Percentiles rank a stretch among this genome's conserved stretches.
These are phyloP conservation scores for Torymus tubicola DNA, from an alignment of 2,888 invertebrate genomes.

Conservation along the genomic window DNA sequence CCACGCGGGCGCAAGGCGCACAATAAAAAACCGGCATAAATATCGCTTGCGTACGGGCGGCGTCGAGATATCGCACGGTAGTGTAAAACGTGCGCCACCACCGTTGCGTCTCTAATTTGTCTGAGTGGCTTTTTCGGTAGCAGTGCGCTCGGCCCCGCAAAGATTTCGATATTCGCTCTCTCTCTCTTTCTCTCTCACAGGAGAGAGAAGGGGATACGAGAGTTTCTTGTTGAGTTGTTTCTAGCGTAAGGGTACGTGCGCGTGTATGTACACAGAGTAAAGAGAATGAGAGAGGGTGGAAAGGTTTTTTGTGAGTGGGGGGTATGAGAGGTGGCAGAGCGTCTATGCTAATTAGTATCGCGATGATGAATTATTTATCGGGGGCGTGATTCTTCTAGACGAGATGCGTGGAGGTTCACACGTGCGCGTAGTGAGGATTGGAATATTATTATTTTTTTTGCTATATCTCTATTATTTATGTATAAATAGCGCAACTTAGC, in stretches of 20 bases:
- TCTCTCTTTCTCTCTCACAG: no score
- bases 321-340: no score
- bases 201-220: not conserved
- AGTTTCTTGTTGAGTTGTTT: constrained; percentile 39
- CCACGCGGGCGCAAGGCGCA: constrained; percentile 68
- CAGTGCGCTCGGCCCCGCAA: constrained; percentile 55
- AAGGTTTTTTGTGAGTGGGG: no score
- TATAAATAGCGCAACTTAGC: no score
- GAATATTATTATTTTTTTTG: no score
- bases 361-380: constrained; percentile 51
- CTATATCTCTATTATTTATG: no score
- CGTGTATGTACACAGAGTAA: no score
- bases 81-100: constrained; percentile 47
- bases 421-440: no score
- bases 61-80: constrained; percentile 36
- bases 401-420: no score
- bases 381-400: no score
- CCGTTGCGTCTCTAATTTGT: constrained; percentile 70
- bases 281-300: no score
- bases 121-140: constrained; percentile 74
- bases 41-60: constrained; percentile 63
- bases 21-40: constrained; percentile 75
- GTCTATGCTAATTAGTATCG: constrained; percentile 47
- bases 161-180: constrained; percentile 56
- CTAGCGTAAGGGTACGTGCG: not conserved